phyloP scores from a whole-genome alignment of 2,888 invertebrate species.

The Myopa testacea region DNA sequence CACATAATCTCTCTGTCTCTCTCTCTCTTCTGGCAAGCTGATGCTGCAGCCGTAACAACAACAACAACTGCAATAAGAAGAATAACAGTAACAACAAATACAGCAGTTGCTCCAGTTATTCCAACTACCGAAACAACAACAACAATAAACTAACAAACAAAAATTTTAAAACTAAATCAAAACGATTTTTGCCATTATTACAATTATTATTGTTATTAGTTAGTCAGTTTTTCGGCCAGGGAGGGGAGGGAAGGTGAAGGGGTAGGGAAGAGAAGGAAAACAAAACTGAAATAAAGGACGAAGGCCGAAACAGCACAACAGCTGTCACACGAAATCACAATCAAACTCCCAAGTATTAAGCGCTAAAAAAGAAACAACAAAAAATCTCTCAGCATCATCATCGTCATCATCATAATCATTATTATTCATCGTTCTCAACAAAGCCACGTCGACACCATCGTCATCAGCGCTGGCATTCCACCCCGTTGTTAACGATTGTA shows the following conservation, averaged over 20 bases:
- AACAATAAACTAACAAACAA: background rate
- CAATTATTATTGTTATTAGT: slow-evolving; percentile 13
- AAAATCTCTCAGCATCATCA: background rate
- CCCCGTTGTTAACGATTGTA: slow-evolving; percentile 6
- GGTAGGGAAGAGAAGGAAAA: background rate
- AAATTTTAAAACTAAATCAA: slow-evolving; percentile 2
- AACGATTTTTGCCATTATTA: slow-evolving; percentile 6
- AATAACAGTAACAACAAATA: no score
- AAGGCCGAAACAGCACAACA: background rate
- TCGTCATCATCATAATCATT: background rate
- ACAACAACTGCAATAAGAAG: background rate
- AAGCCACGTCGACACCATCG: slow-evolving; percentile 27
- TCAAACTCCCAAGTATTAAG: slow-evolving; percentile 22
- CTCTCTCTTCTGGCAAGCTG: background rate
- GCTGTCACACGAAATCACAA: slow-evolving; percentile 34
- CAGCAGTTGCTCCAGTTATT: no score
- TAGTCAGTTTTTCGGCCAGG: background rate
- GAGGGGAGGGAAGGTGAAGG: background rate
- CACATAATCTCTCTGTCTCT: background rate
- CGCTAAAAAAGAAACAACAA: background rate
- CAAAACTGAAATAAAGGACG: background rate
- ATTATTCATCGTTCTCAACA: background rate
- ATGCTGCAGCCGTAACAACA: background rate
- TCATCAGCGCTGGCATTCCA: slow-evolving; percentile 17
- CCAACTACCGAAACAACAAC: background rate